These are phyloP conservation scores for Neopipo cinnamomea DNA, from an alignment of 2,113 vertebrate genomes.

Conservation along the genomic window DNA sequence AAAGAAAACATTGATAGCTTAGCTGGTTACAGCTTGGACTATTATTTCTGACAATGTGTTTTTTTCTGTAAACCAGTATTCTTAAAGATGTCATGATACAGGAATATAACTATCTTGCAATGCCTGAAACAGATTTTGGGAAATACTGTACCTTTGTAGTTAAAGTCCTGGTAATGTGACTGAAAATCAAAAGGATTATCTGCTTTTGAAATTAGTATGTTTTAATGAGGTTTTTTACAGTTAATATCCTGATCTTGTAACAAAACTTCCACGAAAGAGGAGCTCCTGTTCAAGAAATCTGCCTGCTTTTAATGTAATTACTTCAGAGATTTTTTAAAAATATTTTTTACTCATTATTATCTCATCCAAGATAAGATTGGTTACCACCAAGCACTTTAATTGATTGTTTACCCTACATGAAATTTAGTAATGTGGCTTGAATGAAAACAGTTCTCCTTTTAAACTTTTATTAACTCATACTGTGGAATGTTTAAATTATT, in stretches of 20 bases:
- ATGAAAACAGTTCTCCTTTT: conserved; percentile 67
- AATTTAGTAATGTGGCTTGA: conserved; percentile 49
- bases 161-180: background rate
- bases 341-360: background rate
- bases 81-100: background rate
- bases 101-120: background rate
- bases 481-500: conserved; percentile 69
- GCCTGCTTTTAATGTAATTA: background rate
- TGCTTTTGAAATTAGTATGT: background rate
- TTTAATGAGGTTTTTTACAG: background rate
- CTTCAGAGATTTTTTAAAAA: background rate
- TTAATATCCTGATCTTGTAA: background rate
- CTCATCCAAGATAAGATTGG: background rate
- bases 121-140: background rate
- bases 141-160: background rate
- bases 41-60: background rate
- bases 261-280: background rate
- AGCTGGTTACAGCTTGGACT: background rate
- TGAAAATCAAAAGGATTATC: background rate
- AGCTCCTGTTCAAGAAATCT: background rate
- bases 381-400: background rate
- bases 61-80: background rate
- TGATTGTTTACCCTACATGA: conserved; percentile 52
- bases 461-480: conserved; percentile 74
- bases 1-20: background rate